Conservation (phyloP, 2,888 invertebrate species). For the Leptura quadrifasciata region DNA sequence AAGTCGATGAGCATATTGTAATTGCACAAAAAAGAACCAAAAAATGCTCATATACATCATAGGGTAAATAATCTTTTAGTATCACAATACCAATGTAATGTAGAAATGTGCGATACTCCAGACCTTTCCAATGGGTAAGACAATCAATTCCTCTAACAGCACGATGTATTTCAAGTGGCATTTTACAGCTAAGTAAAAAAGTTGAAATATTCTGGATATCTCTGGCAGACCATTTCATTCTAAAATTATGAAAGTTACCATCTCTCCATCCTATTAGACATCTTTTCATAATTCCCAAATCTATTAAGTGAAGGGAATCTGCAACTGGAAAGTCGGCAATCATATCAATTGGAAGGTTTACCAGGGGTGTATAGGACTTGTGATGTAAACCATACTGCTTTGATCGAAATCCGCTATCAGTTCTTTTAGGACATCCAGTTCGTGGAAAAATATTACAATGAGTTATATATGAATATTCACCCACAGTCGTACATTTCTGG, state of each 20-base stretch:
- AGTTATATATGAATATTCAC: conserved; percentile 54
- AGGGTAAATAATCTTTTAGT: conserved; percentile 37
- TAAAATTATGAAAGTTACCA: conserved; percentile 34
- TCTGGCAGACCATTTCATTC: conserved; percentile 34
- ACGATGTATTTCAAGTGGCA: conserved; percentile 42
- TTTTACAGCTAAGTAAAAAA: conserved; percentile 37
- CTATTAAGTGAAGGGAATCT: conserved; percentile 39
- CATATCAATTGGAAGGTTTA: not conserved
- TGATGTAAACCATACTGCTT: conserved; percentile 39
- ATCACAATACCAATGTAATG: conserved; percentile 41
- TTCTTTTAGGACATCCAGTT: conserved; percentile 20
- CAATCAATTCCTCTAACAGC: conserved; percentile 37
- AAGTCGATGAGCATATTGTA: conserved; percentile 41
- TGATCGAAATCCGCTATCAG: conserved; percentile 32
- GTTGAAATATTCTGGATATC: conserved; percentile 32
- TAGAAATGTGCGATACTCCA: conserved; percentile 42
- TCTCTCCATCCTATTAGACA: conserved; percentile 39
- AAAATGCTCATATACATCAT: conserved; percentile 45
- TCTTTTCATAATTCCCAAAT: conserved; percentile 43
- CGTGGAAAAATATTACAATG: conserved; percentile 44
- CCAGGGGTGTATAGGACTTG: conserved; percentile 10
- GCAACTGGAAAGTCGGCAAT: conserved; percentile 37
- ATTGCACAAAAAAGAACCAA: conserved; percentile 40
- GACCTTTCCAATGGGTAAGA: conserved; percentile 40
- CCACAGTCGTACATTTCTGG: conserved; percentile 48